These are phyloP conservation scores for Momotus momota DNA, from an alignment of 2,797 vertebrate species.

Conservation along the genomic window DNA sequence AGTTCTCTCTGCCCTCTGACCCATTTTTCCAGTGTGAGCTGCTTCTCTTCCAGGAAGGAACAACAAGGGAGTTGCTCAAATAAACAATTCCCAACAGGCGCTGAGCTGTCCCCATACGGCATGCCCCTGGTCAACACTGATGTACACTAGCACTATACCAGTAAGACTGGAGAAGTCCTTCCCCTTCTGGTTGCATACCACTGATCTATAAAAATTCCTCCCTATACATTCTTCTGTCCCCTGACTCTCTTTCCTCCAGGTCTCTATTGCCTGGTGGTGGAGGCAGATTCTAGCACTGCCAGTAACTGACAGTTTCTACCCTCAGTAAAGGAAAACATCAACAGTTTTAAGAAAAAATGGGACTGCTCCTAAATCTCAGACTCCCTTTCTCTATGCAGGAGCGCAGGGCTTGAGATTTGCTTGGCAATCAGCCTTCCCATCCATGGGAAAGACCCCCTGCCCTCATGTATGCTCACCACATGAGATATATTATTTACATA, in stretches of 20 bases:
- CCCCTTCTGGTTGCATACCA: neutral
- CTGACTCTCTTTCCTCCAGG: neutral
- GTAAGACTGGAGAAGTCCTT: neutral
- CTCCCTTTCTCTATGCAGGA: neutral
- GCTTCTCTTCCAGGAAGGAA: neutral
- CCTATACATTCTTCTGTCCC: neutral
- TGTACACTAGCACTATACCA: neutral
- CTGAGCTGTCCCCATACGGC: neutral
- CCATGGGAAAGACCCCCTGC: conserved; percentile 23
- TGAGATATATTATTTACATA: conserved; percentile 34
- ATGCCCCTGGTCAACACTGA: neutral
- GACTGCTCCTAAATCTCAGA: neutral
- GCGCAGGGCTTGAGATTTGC: neutral
- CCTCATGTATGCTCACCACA: neutral
- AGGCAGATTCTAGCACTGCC: neutral
- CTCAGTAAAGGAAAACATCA: neutral
- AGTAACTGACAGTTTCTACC: neutral
- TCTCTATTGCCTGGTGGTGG: neutral
- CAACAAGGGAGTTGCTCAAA: neutral
- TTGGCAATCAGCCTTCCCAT: neutral
- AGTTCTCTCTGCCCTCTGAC: neutral
- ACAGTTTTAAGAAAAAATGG: neutral
- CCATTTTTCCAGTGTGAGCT: neutral
- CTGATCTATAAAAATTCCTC: neutral
- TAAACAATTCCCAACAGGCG: neutral